These are phyloP conservation scores for Halictus rubicundus DNA, from an alignment of 1,140 invertebrate species.

Conservation along the genomic window DNA sequence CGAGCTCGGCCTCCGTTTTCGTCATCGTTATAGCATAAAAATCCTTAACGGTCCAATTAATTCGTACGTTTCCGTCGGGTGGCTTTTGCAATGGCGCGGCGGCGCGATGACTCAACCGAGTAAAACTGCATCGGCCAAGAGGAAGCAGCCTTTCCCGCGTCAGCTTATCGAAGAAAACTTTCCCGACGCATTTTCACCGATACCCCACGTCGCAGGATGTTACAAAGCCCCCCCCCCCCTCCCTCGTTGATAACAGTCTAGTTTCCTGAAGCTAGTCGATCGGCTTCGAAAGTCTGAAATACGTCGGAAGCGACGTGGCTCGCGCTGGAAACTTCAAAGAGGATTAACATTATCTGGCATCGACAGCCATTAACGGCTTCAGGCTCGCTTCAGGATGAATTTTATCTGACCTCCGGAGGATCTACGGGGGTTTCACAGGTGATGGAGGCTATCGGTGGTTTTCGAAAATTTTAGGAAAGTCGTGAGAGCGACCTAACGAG, in stretches of 20 bases:
- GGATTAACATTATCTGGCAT: background rate
- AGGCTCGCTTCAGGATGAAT: background rate
- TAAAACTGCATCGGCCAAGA: slow-evolving; percentile 19
- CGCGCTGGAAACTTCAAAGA: no score
- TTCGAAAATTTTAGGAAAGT: slow-evolving; percentile 11
- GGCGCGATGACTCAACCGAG: slow-evolving; percentile 30
- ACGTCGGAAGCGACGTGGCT: no score
- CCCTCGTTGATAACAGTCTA: slow-evolving; percentile 19
- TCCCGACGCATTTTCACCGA: background rate
- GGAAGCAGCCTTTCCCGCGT: background rate
- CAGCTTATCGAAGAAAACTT: slow-evolving; percentile 45
- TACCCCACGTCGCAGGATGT: slow-evolving; percentile 44
- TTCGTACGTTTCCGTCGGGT: background rate
- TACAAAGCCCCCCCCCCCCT: slow-evolving; percentile 29
- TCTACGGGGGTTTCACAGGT: background rate
- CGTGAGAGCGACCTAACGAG: slow-evolving; percentile 49
- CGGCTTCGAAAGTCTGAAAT: no score
- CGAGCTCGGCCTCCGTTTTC: no score
- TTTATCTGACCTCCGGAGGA: background rate
- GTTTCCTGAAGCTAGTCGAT: slow-evolving; percentile 6
- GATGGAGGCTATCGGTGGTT: background rate
- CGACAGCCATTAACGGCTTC: no score
- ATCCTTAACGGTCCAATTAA: background rate
- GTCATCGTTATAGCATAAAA: background rate
- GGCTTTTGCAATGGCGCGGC: slow-evolving; percentile 28